phyloP scores from a whole-genome alignment of 2,888 invertebrate species.

The Gari tellinella region DNA sequence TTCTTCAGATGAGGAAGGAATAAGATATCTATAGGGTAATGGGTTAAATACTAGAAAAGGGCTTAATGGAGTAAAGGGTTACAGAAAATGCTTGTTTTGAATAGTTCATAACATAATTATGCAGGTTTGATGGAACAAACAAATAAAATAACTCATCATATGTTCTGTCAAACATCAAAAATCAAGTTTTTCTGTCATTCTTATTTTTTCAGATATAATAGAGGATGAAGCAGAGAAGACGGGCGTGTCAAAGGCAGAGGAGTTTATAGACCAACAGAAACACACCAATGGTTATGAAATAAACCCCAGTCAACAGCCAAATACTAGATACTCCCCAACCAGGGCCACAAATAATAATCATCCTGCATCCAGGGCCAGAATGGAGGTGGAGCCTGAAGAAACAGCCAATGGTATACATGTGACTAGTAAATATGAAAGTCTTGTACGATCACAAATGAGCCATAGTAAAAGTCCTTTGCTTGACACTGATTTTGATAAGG shows the following conservation, averaged over 20 bases:
- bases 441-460: constrained; percentile 67
- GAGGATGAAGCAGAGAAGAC: constrained; percentile 66
- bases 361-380: constrained; percentile 41
- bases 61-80: no score
- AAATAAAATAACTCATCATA: no score
- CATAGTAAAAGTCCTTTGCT: constrained; percentile 47
- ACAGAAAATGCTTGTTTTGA: no score
- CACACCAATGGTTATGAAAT: constrained; percentile 1
- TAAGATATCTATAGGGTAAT: no score
- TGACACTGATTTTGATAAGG: constrained; percentile 31
- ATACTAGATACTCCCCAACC: constrained; percentile 24
- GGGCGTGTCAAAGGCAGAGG: constrained; percentile 51
- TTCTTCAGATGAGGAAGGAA: no score
- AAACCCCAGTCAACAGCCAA: constrained; percentile 6
- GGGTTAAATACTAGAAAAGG: no score
- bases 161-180: no score
- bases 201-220: constrained; percentile 64
- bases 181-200: background rate
- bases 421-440: constrained; percentile 68
- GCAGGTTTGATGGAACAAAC: no score
- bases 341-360: constrained; percentile 24
- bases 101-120: no score
- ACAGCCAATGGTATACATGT: constrained; percentile 48
- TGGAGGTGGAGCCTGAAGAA: constrained; percentile 29
- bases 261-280: constrained; percentile 48